Evolutionary conservation across 2,888 invertebrate species (phyloP).

Genomic region (Polyommatus icarus): DNA sequence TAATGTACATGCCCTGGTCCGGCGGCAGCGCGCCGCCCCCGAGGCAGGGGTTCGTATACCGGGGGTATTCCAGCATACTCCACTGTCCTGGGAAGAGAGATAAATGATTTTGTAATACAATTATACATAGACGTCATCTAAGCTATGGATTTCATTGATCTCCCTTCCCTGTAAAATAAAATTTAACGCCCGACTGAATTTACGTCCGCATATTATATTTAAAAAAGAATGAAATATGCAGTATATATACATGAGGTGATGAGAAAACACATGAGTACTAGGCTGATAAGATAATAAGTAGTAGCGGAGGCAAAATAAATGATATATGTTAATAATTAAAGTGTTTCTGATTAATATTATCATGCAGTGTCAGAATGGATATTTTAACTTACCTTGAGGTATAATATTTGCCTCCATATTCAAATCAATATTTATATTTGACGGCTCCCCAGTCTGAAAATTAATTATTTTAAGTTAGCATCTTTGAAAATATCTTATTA

Average conservation of each 20-base stretch:
- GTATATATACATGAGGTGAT: not conserved
- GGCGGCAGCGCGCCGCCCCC: conserved; percentile 79
- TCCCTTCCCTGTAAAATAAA: conserved; percentile 77
- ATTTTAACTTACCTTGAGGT: conserved; percentile 57
- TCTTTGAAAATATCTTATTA: not conserved
- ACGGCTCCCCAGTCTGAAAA: conserved; percentile 58
- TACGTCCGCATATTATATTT: not conserved
- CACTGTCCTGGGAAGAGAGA: conserved; percentile 89
- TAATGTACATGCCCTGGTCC: conserved; percentile 81
- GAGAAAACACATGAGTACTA: not conserved
- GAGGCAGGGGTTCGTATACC: conserved; percentile 85
- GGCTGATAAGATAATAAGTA: not conserved
- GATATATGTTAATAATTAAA: not conserved
- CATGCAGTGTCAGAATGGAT: not conserved
- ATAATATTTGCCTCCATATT: conserved; percentile 57
- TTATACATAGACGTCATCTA: conserved; percentile 46
- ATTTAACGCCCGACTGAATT: conserved; percentile 35
- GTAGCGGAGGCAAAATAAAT: not conserved
- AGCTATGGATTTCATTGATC: conserved; percentile 65
- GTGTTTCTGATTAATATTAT: not conserved
- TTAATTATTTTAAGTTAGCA: conserved; percentile 27
- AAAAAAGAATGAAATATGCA: conserved; percentile 26
- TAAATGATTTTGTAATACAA: conserved; percentile 74
- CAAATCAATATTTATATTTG: conserved; percentile 59
- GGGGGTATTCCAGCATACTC: conserved; percentile 91